Conservation (phyloP, 2,797 vertebrate species). For the Novumbra hubbsi region DNA sequence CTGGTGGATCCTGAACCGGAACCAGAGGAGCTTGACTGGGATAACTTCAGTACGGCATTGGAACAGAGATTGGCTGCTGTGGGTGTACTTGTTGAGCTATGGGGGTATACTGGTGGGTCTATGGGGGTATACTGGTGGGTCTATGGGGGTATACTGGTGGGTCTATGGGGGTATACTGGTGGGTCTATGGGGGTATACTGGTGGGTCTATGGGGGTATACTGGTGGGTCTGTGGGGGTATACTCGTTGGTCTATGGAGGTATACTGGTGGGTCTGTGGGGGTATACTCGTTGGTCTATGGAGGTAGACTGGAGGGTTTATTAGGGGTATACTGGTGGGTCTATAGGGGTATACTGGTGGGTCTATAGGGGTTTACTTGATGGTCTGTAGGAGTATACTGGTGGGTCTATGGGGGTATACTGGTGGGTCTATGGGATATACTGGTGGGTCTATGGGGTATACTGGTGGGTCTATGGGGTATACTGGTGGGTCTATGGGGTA, state of each 20-base stretch:
- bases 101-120: constrained; percentile 13
- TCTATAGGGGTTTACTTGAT: too few species aligned
- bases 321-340: constrained; percentile 59
- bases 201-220: constrained; percentile 50
- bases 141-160: not conserved
- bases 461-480: too few species aligned
- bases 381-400: too few species aligned
- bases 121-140: constrained; percentile 15
- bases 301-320: constrained; percentile 54
- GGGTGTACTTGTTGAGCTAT: constrained; percentile 27
- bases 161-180: not conserved
- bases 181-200: constrained; percentile 54
- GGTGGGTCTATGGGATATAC: constrained; percentile 14
- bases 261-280: constrained; percentile 48
- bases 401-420: not conserved
- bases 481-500: constrained; percentile 30
- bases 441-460: constrained; percentile 48
- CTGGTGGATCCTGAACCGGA: constrained; percentile 67
- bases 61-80: constrained; percentile 70
- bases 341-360: constrained; percentile 13
- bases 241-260: constrained; percentile 48
- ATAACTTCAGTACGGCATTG: constrained; percentile 71
- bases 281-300: constrained; percentile 35
- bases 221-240: constrained; percentile 48
- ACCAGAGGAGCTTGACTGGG: constrained; percentile 78